Base-by-base conservation (phyloP, 2,113 vertebrate species). In the Platysteira castanea region DNA sequence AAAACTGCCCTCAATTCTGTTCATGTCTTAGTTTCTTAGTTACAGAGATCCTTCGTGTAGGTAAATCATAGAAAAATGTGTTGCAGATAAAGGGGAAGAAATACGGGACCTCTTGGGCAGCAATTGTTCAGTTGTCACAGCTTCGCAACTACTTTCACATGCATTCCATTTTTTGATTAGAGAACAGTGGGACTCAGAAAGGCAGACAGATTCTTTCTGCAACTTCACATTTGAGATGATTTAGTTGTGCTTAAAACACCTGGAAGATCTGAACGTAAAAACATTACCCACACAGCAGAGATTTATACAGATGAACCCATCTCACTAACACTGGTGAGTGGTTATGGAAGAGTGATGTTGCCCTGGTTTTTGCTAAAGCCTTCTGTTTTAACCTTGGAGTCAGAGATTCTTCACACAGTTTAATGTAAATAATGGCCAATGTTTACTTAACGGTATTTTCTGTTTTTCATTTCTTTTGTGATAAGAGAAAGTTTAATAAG, bases 141-240 rank as follows among this genome's bases (percentile, higher is more conserved):
- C 16, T 53, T 63, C 0, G 0, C 0, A 2, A 3, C 6, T 77
- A 10, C 14, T 35, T 41, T 85, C 37, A 57, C 10, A 7, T 0
- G 0, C 49, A 15, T 52, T 59, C 22, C 2, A 4, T 52, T 86
- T 82, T 91, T 53, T 0, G 0, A 8, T 39, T 65, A 41, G 21
- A 53, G 27, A 35, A 50, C 37, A 65, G 21, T 31, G 15, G 10
- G 53, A 77, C 61, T 68, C 4, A 1, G 18, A 84, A 86, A 63
- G 15, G 19, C 27, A 57, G 50, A 49, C 60, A 83, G 19, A 46
- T 13, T 23, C 10, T 79, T 91, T 73, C 53, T 70, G 5, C 33
- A 42, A 2, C 2, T 83, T 87, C 33, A 53, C 39, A 71, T 92
- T 59, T 88, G 56, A 73, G 59, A 49, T 82, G 13, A 88, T 80